Base-by-base conservation (phyloP, 2,113 vertebrate genomes). In the Delphinapterus leucas region DNA sequence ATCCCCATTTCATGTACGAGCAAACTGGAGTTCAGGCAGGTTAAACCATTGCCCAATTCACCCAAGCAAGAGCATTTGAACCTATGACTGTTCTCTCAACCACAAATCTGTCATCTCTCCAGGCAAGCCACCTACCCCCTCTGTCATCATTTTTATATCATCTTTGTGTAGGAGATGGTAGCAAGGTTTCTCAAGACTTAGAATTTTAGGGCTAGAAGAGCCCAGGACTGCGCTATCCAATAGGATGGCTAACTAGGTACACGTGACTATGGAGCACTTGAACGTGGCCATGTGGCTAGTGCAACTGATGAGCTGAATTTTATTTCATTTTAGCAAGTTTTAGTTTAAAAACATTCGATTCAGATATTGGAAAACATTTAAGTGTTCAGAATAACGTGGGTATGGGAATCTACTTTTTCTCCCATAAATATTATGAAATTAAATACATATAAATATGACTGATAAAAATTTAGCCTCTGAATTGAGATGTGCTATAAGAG, bases 241-340 rank as follows among this genome's bases (percentile, higher is more conserved):
- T 7, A 47, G 38, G n/a, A 9, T 38, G 9, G 36, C 65, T 36
- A 9, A 7, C 47, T 26, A 33, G 18, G 3, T 15, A 18, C 13
- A 20, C 31, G 55, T 33, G 38, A 74, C 17, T 33, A 20, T 1
- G 2, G 4, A 71, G 58, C 12, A 5, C 44, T 70, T 73, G 31
- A 86, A 23, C 2, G 6, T 83, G 41, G 11, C 33, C 36, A 0
- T 41, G 3, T 31, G n/a, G 12, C 28, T 60, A 44, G 20, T 55
- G 5, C 9, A 47, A 71, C 13, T 18, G 38, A 49, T 70, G 49
- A 14, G 7, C 11, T 79, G 25, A 77, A 61, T 88, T 88, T 60
- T 71, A 55, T 77, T 93, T 91, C 79, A 77, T 70, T 44, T 70
- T 74, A 83, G 61, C 82, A 33, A 68, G 44, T 68, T 96, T 96